Percentiles rank a stretch among this genome's conserved stretches.
Evolutionary conservation across 2,113 vertebrate genomes (phyloP).

Genomic region (Leucopsar rothschildi): DNA sequence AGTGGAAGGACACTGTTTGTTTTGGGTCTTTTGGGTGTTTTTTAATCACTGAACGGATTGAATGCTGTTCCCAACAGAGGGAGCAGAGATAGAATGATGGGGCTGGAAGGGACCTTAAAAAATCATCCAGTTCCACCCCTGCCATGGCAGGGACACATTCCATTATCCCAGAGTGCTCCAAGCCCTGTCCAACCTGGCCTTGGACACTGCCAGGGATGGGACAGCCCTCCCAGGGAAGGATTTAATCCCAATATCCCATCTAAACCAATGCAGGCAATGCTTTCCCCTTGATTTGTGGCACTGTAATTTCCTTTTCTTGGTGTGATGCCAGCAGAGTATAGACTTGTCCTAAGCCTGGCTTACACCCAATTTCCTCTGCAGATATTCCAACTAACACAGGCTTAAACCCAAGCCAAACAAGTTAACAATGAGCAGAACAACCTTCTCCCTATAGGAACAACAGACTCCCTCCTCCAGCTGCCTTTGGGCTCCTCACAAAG

Average conservation of each 20-base stretch:
- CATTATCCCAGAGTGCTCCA: neutral
- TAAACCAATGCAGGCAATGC: neutral
- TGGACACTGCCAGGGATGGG: neutral
- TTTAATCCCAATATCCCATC: neutral
- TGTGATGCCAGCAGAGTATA: neutral
- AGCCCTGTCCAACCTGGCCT: rapidly evolving
- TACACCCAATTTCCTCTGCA: neutral
- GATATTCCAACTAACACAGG: neutral
- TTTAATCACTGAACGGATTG: neutral
- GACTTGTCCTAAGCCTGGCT: neutral
- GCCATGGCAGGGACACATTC: neutral
- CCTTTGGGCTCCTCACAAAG: neutral
- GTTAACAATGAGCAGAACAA: neutral
- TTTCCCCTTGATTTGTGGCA: neutral
- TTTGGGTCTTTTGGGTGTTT: neutral
- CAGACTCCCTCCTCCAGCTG: neutral
- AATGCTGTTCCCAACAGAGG: neutral
- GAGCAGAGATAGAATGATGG: neutral
- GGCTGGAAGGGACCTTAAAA: neutral
- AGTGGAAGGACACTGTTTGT: neutral
- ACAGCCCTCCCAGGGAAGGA: neutral
- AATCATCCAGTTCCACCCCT: neutral
- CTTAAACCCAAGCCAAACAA: neutral
- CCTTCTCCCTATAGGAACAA: neutral
- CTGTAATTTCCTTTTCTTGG: neutral